These are phyloP conservation scores for Andrena camellia DNA, from an alignment of 2,888 invertebrate species.

Conservation along the genomic window DNA sequence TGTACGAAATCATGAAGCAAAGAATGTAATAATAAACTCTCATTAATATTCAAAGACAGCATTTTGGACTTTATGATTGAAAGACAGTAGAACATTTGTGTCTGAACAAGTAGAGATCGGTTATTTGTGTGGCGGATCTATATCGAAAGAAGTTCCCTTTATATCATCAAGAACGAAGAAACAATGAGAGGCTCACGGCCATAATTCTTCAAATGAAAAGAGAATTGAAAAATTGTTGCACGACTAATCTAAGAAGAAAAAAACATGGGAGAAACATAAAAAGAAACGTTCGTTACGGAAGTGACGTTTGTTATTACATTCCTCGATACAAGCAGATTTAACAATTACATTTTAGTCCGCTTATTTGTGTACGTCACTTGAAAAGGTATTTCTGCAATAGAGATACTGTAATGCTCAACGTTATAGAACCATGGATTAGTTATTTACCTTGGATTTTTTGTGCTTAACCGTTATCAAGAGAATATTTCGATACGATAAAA, in stretches of 20 bases:
- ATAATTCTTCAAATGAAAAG: background rate
- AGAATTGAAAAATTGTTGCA: background rate
- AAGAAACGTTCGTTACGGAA: constrained; percentile 18
- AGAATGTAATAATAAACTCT: constrained; percentile 78
- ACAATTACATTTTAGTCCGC: constrained; percentile 60
- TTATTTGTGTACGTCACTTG: constrained; percentile 62
- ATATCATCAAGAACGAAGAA: constrained; percentile 2
- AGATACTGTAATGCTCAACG: constrained; percentile 59
- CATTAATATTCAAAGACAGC: constrained; percentile 66
- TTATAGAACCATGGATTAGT: constrained; percentile 47
- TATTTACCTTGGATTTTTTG: constrained; percentile 43
- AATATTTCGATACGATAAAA: constrained; percentile 33
- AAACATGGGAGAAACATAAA: constrained; percentile 8
- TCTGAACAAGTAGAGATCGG: constrained; percentile 5
- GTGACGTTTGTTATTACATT: constrained; percentile 72
- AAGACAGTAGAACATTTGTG: constrained; percentile 2
- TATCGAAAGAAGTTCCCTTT: background rate
- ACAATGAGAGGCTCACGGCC: constrained; percentile 7
- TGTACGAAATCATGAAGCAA: constrained; percentile 83
- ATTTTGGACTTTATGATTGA: constrained; percentile 40
- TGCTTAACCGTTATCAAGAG: constrained; percentile 36
- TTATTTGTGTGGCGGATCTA: constrained; percentile 21
- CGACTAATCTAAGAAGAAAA: background rate
- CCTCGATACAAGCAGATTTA: constrained; percentile 63
- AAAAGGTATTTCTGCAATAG: constrained; percentile 60